These are phyloP conservation scores for Liasis olivaceus DNA, from an alignment of 2,797 vertebrate genomes.

Conservation along the genomic window DNA sequence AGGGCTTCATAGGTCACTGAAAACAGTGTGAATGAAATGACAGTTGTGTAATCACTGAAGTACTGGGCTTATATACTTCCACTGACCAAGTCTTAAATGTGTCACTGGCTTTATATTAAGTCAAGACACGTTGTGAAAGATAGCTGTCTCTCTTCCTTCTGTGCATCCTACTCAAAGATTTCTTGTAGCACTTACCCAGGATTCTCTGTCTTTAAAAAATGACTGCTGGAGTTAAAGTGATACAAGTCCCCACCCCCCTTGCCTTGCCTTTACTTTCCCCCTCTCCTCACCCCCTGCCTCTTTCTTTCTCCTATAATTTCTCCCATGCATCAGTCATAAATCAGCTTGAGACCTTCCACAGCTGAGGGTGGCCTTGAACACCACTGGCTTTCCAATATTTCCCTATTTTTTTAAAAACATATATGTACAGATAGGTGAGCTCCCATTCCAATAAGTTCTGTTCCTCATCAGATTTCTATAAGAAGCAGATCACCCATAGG, in stretches of 20 bases:
- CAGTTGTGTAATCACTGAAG: background rate
- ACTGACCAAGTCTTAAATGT: background rate
- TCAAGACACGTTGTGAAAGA: background rate
- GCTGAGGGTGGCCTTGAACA: background rate
- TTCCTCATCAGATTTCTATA: background rate
- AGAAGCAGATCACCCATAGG: background rate
- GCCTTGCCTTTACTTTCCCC: background rate
- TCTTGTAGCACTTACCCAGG: background rate
- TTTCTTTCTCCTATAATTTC: background rate
- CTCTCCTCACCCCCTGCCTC: background rate
- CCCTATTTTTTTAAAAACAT: background rate
- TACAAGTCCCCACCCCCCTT: too few species aligned
- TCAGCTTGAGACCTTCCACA: too few species aligned
- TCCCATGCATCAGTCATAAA: background rate
- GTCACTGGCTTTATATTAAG: background rate
- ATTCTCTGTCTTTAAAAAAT: background rate
- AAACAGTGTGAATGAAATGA: background rate
- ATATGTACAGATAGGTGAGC: background rate
- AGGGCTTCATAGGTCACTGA: background rate
- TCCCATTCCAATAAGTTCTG: background rate
- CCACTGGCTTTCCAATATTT: background rate
- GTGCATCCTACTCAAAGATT: background rate
- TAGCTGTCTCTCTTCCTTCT: background rate
- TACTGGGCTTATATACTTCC: background rate
- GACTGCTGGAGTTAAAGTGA: background rate